Evolutionary conservation across 2,113 vertebrate species (phyloP).

Genomic region (Aegypius monachus): DNA sequence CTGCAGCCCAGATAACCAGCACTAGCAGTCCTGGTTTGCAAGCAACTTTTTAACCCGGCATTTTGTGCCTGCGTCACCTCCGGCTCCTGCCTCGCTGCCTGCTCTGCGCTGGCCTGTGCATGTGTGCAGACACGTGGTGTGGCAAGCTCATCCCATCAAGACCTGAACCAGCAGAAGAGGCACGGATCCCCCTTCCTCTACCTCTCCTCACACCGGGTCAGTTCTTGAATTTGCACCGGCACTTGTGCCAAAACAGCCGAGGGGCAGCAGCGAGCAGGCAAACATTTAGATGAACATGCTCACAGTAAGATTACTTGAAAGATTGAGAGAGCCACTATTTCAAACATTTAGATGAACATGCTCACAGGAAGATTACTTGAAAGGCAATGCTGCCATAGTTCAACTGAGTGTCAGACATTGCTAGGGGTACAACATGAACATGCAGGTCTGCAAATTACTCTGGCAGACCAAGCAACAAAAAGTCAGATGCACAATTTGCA

Average conservation of each 20-base stretch:
- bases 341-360: too few relatives aligned
- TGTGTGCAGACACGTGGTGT: accelerated
- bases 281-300: too few relatives aligned
- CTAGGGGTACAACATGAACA: not conserved
- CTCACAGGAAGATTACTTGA: too few relatives aligned
- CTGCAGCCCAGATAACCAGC: not conserved
- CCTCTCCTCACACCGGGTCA: not conserved
- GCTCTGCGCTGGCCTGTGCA: accelerated
- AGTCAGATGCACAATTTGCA: not conserved
- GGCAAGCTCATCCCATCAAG: not conserved
- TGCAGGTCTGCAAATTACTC: not conserved
- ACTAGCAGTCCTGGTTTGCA: not conserved
- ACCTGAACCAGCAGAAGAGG: not conserved
- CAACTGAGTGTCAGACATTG: not conserved
- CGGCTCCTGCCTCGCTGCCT: not conserved
- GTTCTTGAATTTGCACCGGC: not conserved
- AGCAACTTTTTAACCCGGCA: not conserved
- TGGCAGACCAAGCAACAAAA: not conserved
- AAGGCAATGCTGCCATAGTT: not conserved
- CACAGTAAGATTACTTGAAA: too few relatives aligned
- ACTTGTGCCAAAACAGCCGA: not conserved
- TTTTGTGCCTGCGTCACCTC: not conserved
- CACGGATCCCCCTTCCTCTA: not conserved
- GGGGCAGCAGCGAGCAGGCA: too few relatives aligned
- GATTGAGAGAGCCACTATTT: too few relatives aligned